These are phyloP conservation scores for Callipepla squamata DNA, from an alignment of 2,113 vertebrate species.

Conservation along the genomic window DNA sequence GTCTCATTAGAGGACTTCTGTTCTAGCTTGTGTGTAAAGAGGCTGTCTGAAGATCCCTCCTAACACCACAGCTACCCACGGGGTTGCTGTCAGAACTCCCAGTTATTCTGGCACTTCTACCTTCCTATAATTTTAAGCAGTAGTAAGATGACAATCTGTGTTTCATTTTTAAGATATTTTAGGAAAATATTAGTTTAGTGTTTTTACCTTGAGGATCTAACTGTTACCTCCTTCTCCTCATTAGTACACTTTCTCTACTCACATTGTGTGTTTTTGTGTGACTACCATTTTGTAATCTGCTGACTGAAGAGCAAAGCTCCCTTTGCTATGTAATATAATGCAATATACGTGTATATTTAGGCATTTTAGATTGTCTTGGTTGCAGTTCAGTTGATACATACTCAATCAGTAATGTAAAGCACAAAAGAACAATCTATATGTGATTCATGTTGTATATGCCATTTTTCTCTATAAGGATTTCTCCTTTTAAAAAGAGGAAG, in stretches of 20 bases:
- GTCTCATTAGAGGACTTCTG: neutral
- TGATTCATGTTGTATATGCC: neutral
- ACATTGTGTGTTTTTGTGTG: neutral
- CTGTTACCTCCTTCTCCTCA: neutral
- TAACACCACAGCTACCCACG: neutral
- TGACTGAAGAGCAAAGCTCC: neutral
- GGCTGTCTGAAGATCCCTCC: neutral
- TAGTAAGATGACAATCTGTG: neutral
- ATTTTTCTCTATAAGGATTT: neutral
- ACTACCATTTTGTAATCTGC: neutral
- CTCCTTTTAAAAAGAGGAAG: neutral
- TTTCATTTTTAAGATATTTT: neutral
- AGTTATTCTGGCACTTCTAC: neutral
- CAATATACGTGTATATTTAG: conserved; percentile 1
- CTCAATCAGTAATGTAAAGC: neutral
- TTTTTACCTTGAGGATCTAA: neutral
- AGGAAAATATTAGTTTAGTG: neutral
- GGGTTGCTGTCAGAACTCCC: neutral
- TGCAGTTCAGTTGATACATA: neutral
- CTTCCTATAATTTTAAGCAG: neutral
- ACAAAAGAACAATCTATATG: neutral
- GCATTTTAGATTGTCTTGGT: neutral
- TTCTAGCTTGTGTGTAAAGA: neutral
- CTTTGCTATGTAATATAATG: neutral
- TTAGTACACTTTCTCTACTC: neutral